Base-by-base conservation (phyloP, 2,113 vertebrate genomes). In the Galbula dea region DNA sequence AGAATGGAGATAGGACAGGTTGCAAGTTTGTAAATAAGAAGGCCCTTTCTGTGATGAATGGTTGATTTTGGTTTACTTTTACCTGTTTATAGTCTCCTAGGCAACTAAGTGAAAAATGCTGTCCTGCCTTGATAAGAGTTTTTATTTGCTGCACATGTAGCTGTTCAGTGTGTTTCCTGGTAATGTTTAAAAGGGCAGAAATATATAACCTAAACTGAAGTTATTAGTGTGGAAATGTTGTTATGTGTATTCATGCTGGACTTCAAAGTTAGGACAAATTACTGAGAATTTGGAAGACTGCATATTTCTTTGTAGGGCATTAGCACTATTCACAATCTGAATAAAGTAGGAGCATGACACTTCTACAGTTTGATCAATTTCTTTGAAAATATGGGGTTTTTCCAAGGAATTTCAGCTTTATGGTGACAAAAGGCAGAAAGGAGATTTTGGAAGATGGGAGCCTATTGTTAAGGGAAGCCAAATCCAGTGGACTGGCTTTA, bases 231-330 rank as follows among this genome's bases (percentile, higher is more conserved):
- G 36, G 32, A 15, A 62, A 0, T 36, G 10, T 5, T 48, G 18
- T 88, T 1, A 0, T 9, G n/a, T 7, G 0, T 20, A 23, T 71
- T 89, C 24, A 12, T 0, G 0, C 26, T 78, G n/a, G 48, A 51
- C 48, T 94, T 86, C 0, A 39, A 86, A 74, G 26, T 59, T 71
- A 43, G 0, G 1, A 61, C 7, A 63, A 58, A 55, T 91, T n/a
- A 57, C 36, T 79, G 39, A 51, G 69, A 83, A 59, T 78, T 67
- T 36, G 36, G 30, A 65, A 84, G 39, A 36, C 11, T 6, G 0
- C 3, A 0, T 79, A 12, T 62, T 80, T 67, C 54, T 86, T 78
- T 49, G 19, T 62, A 65, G 26, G 24, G 6, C 16, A 21, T 36
- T 72, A 59, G 48, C 46, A 74, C 5, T 18, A 15, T 71, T 63